Conservation (phyloP, 2,888 invertebrate species). For the Xestia xanthographa region DNA sequence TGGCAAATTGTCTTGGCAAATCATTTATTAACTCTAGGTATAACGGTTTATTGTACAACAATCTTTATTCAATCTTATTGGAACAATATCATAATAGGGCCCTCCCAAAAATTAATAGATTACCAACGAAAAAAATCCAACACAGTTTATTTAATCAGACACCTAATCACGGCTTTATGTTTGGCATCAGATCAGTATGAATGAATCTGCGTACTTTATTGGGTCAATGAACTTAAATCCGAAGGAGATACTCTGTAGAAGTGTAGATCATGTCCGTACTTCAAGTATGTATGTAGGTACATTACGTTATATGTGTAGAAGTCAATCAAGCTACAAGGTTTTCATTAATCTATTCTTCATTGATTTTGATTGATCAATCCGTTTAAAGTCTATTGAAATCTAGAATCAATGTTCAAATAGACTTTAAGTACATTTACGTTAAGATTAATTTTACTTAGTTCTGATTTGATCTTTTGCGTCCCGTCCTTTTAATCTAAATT, state of each 20-base stretch:
- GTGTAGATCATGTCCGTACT: slow-evolving; percentile 29
- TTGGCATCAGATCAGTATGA: slow-evolving; percentile 51
- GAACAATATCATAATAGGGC: neutral
- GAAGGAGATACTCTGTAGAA: slow-evolving; percentile 37
- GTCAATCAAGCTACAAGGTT: slow-evolving; percentile 54
- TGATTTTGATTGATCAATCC: slow-evolving; percentile 45
- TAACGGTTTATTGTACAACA: neutral
- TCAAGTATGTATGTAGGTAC: slow-evolving; percentile 3
- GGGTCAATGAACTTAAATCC: slow-evolving; percentile 60
- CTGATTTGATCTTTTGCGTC: too few relatives aligned
- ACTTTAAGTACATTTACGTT: neutral
- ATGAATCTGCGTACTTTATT: slow-evolving; percentile 55
- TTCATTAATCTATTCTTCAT: slow-evolving; percentile 43
- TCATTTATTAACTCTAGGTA: neutral
- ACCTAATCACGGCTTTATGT: slow-evolving; percentile 32
- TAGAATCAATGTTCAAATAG: neutral
- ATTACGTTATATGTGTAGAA: slow-evolving; percentile 34
- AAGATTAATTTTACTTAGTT: neutral
- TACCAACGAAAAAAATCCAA: slow-evolving; percentile 10
- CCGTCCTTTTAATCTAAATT: neutral
- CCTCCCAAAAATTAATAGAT: slow-evolving; percentile 6
- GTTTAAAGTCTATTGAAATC: slow-evolving; percentile 10
- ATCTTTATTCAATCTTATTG: slow-evolving; percentile 6
- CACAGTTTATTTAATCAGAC: slow-evolving; percentile 34
- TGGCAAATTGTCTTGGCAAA: neutral